A percentile compares a stretch with the other conserved stretches of the same genome.
Conservation (phyloP, 2,797 vertebrate genomes). For the Chloroceryle amazona region DNA sequence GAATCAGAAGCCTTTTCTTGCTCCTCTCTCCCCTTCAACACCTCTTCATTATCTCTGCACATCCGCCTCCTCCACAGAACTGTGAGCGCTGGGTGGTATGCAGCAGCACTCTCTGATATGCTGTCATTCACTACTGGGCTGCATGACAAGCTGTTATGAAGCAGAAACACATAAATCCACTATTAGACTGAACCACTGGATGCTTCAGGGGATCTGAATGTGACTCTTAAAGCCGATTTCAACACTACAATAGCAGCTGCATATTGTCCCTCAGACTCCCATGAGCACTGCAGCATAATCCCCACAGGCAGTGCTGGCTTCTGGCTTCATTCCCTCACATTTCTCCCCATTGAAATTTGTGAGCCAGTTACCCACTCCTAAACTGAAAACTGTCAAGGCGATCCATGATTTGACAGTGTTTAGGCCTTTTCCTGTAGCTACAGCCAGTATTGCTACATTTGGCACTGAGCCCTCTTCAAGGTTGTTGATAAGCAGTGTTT, state of each 20-base stretch:
- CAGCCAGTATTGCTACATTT: neutral
- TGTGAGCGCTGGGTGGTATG: neutral
- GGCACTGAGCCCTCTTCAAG: neutral
- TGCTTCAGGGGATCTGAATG: neutral
- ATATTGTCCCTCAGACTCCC: neutral
- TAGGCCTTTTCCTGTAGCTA: neutral
- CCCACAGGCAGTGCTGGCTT: neutral
- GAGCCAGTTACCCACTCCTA: neutral
- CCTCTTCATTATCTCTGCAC: neutral
- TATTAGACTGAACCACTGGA: neutral
- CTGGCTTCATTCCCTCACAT: neutral
- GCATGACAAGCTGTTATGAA: slow-evolving; percentile 32
- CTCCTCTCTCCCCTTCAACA: neutral
- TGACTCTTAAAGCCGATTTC: neutral
- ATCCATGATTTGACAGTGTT: neutral
- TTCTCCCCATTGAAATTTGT: neutral
- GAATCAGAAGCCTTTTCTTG: neutral
- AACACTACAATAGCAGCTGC: slow-evolving; percentile 14
- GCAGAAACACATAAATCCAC: slow-evolving; percentile 9
- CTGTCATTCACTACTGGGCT: slow-evolving; percentile 9
- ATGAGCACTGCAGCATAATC: neutral
- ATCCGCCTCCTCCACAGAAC: neutral
- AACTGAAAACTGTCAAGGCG: neutral
- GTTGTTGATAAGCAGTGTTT: neutral
- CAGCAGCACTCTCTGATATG: neutral